Conservation (phyloP, 2,113 vertebrate genomes). For the Eurystomus gularis region DNA sequence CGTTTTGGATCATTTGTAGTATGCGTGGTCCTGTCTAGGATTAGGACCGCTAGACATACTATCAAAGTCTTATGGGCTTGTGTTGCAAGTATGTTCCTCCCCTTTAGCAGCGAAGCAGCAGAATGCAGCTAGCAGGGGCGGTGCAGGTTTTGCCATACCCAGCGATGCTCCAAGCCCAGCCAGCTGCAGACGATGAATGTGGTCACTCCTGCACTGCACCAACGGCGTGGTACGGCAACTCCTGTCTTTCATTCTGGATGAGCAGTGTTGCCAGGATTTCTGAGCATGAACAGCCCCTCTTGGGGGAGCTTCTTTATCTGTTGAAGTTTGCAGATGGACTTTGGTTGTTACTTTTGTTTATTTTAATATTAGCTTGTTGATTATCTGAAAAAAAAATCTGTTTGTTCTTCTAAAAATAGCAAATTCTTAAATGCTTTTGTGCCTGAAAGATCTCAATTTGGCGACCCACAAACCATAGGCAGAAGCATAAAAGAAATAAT, state of each 20-base stretch:
- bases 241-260: not conserved
- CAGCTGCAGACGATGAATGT: accelerated
- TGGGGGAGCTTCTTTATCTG: not conserved
- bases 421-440: not conserved
- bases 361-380: slow-evolving; percentile 34
- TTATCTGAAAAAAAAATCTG: not conserved
- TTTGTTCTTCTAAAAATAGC: slow-evolving; percentile 37
- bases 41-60: no score
- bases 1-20: not conserved
- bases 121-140: not conserved
- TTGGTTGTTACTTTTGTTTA: not conserved
- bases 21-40: not conserved
- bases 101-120: not conserved
- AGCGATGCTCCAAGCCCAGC: not conserved
- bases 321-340: not conserved
- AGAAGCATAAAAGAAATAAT: slow-evolving; percentile 41
- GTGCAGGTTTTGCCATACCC: not conserved
- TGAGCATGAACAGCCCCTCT: not conserved
- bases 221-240: not conserved
- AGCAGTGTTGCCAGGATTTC: not conserved
- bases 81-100: accelerated
- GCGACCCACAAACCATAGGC: not conserved
- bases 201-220: accelerated
- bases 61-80: accelerated
- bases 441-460: slow-evolving; percentile 45